Evolutionary conservation across 2,888 invertebrate species (phyloP), one percentile per base, ranked within the genome.

Genomic region (Spicauda simplicius): DNA sequence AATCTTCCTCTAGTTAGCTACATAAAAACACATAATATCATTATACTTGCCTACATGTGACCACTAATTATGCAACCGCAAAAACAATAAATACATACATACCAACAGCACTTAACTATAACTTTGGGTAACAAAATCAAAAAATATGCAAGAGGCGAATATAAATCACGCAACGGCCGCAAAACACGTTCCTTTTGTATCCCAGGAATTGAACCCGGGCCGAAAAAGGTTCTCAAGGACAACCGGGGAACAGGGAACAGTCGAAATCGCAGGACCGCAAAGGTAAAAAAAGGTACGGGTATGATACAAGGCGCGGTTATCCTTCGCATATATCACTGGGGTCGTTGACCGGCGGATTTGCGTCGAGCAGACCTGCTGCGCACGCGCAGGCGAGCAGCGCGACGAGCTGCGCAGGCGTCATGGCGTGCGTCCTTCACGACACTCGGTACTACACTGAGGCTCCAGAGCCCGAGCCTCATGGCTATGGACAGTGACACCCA

Each of bases 271-370:
- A 45, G 14, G 57, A 52, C 48, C 58, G 48, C 41, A 75, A 70
- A 73, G 69, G 72, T 52, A 64, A 64, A 70, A 76, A 73, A 73
- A 75, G 30, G 20, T 18, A 50, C 52, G 41, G 41, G 52, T 45
- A 54, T 54, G 61, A 58, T 66, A 53, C 65, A 30, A 55, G 64
- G 62, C 69, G 76, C 74, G 76, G 74, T 78, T 77, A 80, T 82
- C 80, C 83, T 80, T 73, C 73, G 81, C 84, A 84, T 87, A 85
- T 84, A 81, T 85, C 86, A 86, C 83, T 80, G 85, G 85, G 91
- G 88, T 90, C 88, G 80, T 76, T 77, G 91, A 85, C 90, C 91
- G 84, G 76, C 56, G 64, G 64, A 80, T 86, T 86, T 82, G 88
- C 87, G 82, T 82, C 80, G 72, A 74, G 50, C 75, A 72, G 72